phyloP scores from a whole-genome alignment of 2,888 invertebrate genomes.

The Dasysyrphus tricinctus region DNA sequence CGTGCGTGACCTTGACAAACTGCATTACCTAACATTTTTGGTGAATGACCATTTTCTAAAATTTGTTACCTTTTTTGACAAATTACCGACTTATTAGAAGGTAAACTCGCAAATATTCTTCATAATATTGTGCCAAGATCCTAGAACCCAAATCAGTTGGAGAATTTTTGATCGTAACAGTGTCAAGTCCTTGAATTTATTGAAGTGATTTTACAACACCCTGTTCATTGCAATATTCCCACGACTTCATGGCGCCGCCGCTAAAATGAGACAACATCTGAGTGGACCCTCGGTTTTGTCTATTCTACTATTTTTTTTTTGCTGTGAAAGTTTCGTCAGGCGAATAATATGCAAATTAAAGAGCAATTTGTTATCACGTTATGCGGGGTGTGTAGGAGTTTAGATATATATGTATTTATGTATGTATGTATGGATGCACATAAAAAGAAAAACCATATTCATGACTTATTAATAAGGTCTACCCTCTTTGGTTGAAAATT shows the following conservation, averaged over 20 bases:
- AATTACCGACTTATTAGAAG: too few species aligned
- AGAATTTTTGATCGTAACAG: too few species aligned
- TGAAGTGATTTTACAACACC: background rate
- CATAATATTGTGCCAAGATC: too few species aligned
- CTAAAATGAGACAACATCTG: slow-evolving; percentile 1
- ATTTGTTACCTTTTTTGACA: too few species aligned
- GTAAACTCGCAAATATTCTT: too few species aligned
- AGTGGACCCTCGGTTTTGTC: slow-evolving; percentile 33
- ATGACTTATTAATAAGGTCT: slow-evolving; percentile 68
- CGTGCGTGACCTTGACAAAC: too few species aligned
- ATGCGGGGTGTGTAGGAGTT: slow-evolving; percentile 5
- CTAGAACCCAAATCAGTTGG: too few species aligned
- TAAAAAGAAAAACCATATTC: slow-evolving; percentile 30
- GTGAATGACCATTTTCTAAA: too few species aligned
- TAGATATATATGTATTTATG: background rate
- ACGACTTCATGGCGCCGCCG: slow-evolving; percentile 1
- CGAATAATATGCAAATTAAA: slow-evolving; percentile 75
- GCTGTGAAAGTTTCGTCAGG: slow-evolving; percentile 53
- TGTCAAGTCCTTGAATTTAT: too few species aligned
- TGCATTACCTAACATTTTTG: too few species aligned
- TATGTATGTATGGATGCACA: background rate
- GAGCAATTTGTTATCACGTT: slow-evolving; percentile 65
- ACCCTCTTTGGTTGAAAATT: slow-evolving; percentile 28
- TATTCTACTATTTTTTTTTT: background rate
- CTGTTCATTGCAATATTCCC: background rate